Conservation (phyloP, 2,113 vertebrate species). For the Anolis carolinensis region DNA sequence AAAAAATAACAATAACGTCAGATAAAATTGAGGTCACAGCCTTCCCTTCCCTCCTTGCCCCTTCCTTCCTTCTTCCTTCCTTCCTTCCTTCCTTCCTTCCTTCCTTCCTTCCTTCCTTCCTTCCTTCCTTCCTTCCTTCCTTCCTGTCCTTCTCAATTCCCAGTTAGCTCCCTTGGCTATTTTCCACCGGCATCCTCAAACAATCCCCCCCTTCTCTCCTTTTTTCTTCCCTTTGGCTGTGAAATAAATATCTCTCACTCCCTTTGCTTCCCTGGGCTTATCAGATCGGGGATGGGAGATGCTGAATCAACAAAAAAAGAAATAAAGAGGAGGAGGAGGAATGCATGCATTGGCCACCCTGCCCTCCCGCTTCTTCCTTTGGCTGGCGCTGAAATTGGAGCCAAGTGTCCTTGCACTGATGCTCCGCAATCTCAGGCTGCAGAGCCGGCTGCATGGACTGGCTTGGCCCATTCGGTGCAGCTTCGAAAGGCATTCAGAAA, state of each 20-base stretch:
- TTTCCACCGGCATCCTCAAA: constrained; percentile 19
- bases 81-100: too few species aligned
- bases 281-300: not conserved
- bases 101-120: not conserved
- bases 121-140: not conserved
- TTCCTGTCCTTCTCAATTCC: not conserved
- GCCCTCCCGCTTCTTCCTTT: not conserved
- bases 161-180: not conserved
- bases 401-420: not conserved
- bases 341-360: not conserved
- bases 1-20: not conserved
- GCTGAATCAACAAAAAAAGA: constrained; percentile 11
- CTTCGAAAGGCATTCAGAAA: not conserved
- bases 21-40: constrained; percentile 56
- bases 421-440: not conserved
- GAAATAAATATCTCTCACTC: constrained; percentile 34
- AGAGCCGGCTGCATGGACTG: not conserved
- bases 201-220: not conserved
- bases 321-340: not conserved
- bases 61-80: too few species aligned
- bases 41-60: not conserved
- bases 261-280: not conserved
- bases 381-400: not conserved
- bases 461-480: not conserved
- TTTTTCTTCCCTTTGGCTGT: not conserved